Base-by-base conservation (phyloP, 1,140 invertebrate genomes). In the Drosophila melanogaster region DNA sequence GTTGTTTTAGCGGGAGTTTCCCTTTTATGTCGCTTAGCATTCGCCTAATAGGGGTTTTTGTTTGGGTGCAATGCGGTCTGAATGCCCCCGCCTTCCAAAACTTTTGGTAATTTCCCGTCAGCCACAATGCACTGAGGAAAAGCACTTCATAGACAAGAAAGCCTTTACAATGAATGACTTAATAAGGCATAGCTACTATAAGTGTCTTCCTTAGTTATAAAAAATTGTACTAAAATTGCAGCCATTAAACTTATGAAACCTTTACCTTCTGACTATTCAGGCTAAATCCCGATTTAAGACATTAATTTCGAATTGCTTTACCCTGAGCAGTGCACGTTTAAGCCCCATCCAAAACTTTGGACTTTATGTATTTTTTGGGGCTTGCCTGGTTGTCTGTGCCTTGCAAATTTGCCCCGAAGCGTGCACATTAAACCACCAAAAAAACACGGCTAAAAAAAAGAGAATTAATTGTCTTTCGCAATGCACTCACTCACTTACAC, bases 381-480 rank as follows among this genome's bases (percentile, higher is more conserved):
- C 37, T 41, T 40, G 57, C 44, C n/a, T 47, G 54, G 62, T 55
- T 57, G 66, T 69, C 57, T 44, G 61, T 43, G 67, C 46, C 60
- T 56, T 40, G 46, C 64, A 77, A 74, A 75, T 78, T 60, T 71
- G 74, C 73, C 70, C 40, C 46, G 57, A 19, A 84, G 74, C 64
- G 61, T 41, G 26, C 76, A 75, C 64, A 70, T 70, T 69, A 69
- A 56, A 43, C 64, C 17, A 38, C 50, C 38, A 35, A 47, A 46
- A 66, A 55, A 67, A 35, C 35, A 44, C 12, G 6, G 5, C 12
- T n/a, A 7, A 40, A 17, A 76, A 77, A 84, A 79, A 2, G 77
- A 81, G 75, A 89, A 86, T 86, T 86, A 81, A 86, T 86, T 86
- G 85, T 86, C 83, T 86, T 87, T 83, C 41, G 81, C 84, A 79